A percentile compares a stretch with the other conserved stretches of the same genome.
phyloP scores from a whole-genome alignment of 1,140 invertebrate genomes.

The Mercenaria mercenaria region DNA sequence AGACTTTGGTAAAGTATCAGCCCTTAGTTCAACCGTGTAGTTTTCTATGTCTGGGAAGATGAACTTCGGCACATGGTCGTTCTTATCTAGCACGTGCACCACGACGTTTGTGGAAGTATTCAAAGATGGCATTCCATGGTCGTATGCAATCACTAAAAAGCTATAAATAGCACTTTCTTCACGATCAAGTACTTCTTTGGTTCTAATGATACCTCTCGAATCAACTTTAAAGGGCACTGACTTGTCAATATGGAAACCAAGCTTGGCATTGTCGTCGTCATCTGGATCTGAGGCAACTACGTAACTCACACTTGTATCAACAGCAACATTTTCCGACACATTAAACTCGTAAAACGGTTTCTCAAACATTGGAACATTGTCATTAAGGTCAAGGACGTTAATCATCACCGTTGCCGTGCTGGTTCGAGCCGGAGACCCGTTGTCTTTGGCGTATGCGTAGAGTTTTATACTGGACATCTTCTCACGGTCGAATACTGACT shows the following conservation, averaged over 20 bases:
- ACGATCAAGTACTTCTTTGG: slow-evolving; percentile 92
- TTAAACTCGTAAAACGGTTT: slow-evolving; percentile 74
- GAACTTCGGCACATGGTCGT: slow-evolving; percentile 94
- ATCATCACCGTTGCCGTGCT: slow-evolving; percentile 79
- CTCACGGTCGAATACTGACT: slow-evolving; percentile 82
- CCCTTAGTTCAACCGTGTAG: slow-evolving; percentile 75
- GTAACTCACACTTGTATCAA: slow-evolving; percentile 91
- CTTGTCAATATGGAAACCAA: slow-evolving; percentile 87
- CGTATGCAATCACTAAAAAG: slow-evolving; percentile 90
- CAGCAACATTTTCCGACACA: slow-evolving; percentile 90
- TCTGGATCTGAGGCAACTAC: slow-evolving; percentile 97
- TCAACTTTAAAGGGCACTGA: slow-evolving; percentile 73
- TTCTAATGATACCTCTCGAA: slow-evolving; percentile 88
- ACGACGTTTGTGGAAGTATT: slow-evolving; percentile 76
- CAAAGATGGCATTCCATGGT: slow-evolving; percentile 89
- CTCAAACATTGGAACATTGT: slow-evolving; percentile 80
- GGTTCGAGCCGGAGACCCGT: slow-evolving; percentile 89
- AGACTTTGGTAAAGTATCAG: slow-evolving; percentile 68
- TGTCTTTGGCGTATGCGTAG: slow-evolving; percentile 77
- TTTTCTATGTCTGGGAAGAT: slow-evolving; percentile 78
- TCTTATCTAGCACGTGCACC: slow-evolving; percentile 89
- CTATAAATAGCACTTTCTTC: slow-evolving; percentile 92
- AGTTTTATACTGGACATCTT: slow-evolving; percentile 90
- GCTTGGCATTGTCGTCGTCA: slow-evolving; percentile 92
- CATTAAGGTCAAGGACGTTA: slow-evolving; percentile 90